Conservation (phyloP, 1,140 invertebrate genomes). For the Polyergus mexicanus region DNA sequence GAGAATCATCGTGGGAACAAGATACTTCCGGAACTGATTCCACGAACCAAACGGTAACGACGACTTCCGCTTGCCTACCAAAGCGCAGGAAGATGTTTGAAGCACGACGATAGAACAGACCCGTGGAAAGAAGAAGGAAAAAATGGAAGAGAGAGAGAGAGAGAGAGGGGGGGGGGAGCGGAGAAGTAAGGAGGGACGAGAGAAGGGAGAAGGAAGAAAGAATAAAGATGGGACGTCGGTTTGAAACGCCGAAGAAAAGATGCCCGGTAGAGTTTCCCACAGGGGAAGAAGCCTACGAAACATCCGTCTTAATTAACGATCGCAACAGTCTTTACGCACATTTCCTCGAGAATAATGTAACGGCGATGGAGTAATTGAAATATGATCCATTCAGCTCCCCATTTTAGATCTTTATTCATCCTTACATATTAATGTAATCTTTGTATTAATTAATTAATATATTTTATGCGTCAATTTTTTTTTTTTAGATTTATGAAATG, state of each 20-base stretch:
- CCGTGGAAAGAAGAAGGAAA: constrained; percentile 4
- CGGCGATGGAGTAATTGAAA: constrained; percentile 33
- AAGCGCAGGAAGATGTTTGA: constrained; percentile 63
- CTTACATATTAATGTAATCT: background rate
- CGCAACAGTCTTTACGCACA: constrained; percentile 42
- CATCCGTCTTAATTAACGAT: constrained; percentile 60
- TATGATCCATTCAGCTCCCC: background rate
- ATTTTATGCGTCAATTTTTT: background rate
- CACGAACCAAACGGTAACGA: constrained; percentile 76
- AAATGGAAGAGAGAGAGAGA: background rate
- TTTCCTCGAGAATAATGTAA: constrained; percentile 48
- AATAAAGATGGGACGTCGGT: constrained; percentile 61
- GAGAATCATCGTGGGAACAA: constrained; percentile 77
- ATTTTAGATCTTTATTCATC: constrained; percentile 5
- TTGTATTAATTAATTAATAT: background rate
- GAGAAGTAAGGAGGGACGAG: background rate
- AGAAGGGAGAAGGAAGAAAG: constrained; percentile 37
- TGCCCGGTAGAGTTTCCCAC: constrained; percentile 31
- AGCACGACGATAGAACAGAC: constrained; percentile 48
- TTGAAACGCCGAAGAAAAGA: constrained; percentile 69
- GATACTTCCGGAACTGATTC: constrained; percentile 76
- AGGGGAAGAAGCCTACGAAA: constrained; percentile 34
- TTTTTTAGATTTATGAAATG: background rate
- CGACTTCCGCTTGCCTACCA: constrained; percentile 75
- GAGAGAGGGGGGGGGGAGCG: constrained; percentile 23